Percentiles rank a stretch among this genome's conserved stretches.
Evolutionary conservation across 2,888 invertebrate genomes (phyloP).

Genomic region (Endomychus coccineus): DNA sequence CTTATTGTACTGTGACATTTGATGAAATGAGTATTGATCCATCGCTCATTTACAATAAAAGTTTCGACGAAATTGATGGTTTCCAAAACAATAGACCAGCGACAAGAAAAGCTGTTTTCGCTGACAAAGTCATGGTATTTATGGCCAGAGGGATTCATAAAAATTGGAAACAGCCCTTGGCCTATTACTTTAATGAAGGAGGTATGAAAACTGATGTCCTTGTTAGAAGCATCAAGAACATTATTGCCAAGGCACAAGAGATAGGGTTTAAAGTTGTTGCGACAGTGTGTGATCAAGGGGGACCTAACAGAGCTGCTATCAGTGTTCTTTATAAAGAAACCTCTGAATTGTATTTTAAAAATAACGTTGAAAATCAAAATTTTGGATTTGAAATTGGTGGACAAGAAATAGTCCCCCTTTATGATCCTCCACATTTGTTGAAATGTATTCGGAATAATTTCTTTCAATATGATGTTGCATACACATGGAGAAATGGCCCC

Average conservation of each 20-base stretch:
- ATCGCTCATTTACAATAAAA: too few relatives aligned
- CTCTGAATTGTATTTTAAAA: too few relatives aligned
- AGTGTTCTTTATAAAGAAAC: too few relatives aligned
- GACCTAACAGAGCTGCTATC: background rate
- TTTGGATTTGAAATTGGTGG: too few relatives aligned
- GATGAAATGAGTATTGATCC: too few relatives aligned
- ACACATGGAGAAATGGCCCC: background rate
- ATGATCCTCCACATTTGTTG: too few relatives aligned
- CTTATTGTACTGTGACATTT: too few relatives aligned
- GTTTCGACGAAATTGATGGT: slow-evolving; percentile 10
- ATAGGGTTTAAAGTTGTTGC: background rate
- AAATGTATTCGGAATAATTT: too few relatives aligned
- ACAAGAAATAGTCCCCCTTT: background rate
- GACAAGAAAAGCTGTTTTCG: background rate
- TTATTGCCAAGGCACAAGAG: background rate
- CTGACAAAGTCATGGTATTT: slow-evolving; percentile 12
- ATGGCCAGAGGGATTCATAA: slow-evolving; percentile 10
- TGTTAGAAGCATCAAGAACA: too few relatives aligned
- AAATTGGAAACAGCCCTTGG: slow-evolving; percentile 11
- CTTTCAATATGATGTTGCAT: background rate
- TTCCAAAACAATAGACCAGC: slow-evolving; percentile 7
- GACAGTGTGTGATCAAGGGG: background rate
- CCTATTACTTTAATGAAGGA: slow-evolving; percentile 16
- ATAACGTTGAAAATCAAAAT: too few relatives aligned
- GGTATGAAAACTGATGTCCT: too few relatives aligned